Percentiles rank a stretch among this genome's conserved stretches.
phyloP scores from a whole-genome alignment of 2,888 invertebrate genomes.

The Steromphala cineraria region DNA sequence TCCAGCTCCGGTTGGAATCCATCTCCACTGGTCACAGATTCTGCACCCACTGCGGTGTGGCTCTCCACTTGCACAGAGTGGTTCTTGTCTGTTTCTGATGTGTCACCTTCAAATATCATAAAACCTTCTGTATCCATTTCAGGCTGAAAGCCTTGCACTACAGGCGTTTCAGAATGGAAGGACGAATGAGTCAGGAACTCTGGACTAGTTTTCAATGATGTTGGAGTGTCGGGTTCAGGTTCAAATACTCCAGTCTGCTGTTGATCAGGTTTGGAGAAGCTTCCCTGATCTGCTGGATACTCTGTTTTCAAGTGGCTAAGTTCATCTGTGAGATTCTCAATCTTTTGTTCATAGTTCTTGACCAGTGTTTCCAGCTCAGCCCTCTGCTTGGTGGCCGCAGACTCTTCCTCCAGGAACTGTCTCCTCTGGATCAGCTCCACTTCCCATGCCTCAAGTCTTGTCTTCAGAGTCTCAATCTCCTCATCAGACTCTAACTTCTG shows the following conservation, averaged over 20 bases:
- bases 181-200: neutral
- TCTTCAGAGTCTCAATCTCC: neutral
- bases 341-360: constrained; percentile 8
- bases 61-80: neutral
- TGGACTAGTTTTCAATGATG: neutral
- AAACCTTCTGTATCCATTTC: neutral
- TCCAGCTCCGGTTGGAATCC: constrained; percentile 39
- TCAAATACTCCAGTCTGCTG: constrained; percentile 14
- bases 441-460: constrained; percentile 11
- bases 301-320: neutral
- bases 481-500: neutral
- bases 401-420: neutral
- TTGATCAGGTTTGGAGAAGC: neutral
- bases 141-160: constrained; percentile 7
- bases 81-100: neutral
- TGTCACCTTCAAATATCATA: neutral
- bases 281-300: neutral
- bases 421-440: constrained; percentile 14
- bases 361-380: constrained; percentile 1
- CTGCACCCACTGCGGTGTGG: neutral
- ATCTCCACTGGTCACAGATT: constrained; percentile 6
- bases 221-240: constrained; percentile 21
- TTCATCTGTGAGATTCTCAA: constrained; percentile 4
- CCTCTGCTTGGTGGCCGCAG: neutral
- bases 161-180: neutral